A percentile compares a stretch with the other conserved stretches of the same genome.
These are phyloP conservation scores for Bovichtus variegatus DNA, from an alignment of 2,797 vertebrate genomes.

Conservation along the genomic window DNA sequence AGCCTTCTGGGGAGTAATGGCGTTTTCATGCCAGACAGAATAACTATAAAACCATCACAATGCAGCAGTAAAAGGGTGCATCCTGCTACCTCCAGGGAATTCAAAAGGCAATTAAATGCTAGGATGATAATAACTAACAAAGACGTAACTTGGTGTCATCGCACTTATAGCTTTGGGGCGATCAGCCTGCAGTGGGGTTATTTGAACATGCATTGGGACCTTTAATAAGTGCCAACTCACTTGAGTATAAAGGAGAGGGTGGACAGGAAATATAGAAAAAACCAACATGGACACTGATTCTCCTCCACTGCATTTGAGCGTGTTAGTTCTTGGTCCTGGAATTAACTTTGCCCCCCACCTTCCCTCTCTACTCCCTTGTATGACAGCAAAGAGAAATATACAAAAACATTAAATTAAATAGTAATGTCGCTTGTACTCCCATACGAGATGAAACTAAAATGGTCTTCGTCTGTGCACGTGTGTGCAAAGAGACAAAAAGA, in stretches of 20 bases:
- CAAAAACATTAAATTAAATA: constrained; percentile 40
- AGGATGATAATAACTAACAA: constrained; percentile 60
- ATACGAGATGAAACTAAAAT: constrained; percentile 39
- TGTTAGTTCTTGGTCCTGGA: background rate
- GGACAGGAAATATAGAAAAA: background rate
- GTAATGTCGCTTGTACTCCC: constrained; percentile 26
- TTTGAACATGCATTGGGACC: constrained; percentile 33
- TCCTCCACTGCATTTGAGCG: background rate
- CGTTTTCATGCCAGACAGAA: constrained; percentile 60
- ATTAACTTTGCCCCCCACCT: constrained; percentile 12
- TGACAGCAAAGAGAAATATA: constrained; percentile 18
- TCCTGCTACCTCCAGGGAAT: constrained; percentile 29
- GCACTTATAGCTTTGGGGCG: constrained; percentile 11
- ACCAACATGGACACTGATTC: background rate
- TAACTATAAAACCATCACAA: constrained; percentile 54
- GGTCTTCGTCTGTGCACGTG: constrained; percentile 35
- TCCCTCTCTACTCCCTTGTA: background rate
- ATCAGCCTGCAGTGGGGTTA: constrained; percentile 16
- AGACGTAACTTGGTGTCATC: constrained; percentile 45
- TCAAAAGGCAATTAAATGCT: constrained; percentile 67
- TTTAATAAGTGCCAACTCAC: constrained; percentile 14
- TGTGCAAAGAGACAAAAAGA: constrained; percentile 11
- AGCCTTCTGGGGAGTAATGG: constrained; percentile 57
- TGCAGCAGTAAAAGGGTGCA: constrained; percentile 42
- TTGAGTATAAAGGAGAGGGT: background rate